Conservation (phyloP, 2,888 invertebrate genomes). For the Drosophila prolongata region DNA sequence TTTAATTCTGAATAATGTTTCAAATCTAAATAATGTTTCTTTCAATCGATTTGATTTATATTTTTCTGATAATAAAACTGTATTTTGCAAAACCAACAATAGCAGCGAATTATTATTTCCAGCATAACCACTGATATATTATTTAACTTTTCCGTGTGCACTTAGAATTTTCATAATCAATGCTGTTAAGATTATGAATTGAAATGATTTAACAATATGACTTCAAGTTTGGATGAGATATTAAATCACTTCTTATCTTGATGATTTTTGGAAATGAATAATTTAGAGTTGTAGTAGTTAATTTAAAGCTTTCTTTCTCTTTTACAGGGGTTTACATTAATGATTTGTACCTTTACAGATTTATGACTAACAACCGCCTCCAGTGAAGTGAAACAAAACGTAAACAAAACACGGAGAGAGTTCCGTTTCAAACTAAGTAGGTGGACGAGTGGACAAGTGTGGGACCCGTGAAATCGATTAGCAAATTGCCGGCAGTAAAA, state of each 20-base stretch:
- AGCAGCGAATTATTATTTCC: no score
- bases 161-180: background rate
- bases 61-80: background rate
- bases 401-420: conserved; percentile 25
- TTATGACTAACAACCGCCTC: conserved; percentile 24
- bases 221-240: background rate
- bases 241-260: conserved; percentile 1
- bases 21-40: no score
- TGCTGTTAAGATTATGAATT: conserved; percentile 4
- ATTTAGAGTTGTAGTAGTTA: no score
- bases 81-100: no score
- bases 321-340: conserved; percentile 6
- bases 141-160: no score
- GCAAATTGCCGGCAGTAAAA: conserved; percentile 16
- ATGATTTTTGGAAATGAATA: background rate
- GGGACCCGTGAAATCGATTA: conserved; percentile 29
- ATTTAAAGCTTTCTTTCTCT: background rate
- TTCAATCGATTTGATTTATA: no score
- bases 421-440: conserved; percentile 1
- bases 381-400: conserved; percentile 20
- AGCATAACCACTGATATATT: no score
- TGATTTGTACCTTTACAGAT: background rate
- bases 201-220: background rate
- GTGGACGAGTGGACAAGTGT: conserved; percentile 15
- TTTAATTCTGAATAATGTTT: no score